Conservation (phyloP, 2,888 invertebrate genomes). For the Ptychoptera contaminata region DNA sequence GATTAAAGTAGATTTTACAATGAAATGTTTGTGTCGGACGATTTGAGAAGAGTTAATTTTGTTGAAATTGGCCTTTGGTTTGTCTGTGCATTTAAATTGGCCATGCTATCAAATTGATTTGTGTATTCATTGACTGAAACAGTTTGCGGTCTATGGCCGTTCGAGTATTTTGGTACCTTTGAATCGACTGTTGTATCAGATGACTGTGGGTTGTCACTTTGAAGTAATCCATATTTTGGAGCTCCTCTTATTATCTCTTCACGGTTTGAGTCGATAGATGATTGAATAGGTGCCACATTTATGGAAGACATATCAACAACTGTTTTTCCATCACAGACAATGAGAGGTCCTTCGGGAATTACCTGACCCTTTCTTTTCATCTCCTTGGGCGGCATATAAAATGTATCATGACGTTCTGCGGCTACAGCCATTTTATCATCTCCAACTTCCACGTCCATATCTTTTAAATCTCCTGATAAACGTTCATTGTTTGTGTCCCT, state of each 20-base stretch:
- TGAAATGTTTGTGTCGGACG: conserved; percentile 1
- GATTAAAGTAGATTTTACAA: background rate
- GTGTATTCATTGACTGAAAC: conserved; percentile 17
- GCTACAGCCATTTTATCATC: conserved; percentile 49
- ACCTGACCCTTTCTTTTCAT: conserved; percentile 21
- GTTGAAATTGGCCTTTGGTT: conserved; percentile 20
- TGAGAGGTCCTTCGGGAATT: conserved; percentile 41
- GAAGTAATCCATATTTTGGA: conserved; percentile 60
- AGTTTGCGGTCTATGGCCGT: conserved; percentile 18
- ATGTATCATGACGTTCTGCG: conserved; percentile 52
- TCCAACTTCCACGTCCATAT: conserved; percentile 28
- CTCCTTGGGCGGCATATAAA: conserved; percentile 54
- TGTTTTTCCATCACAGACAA: conserved; percentile 61
- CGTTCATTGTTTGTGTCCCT: conserved; percentile 28
- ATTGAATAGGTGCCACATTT: conserved; percentile 31
- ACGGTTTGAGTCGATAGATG: conserved; percentile 31
- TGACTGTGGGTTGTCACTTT: conserved; percentile 53
- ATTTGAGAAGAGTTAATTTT: conserved; percentile 24
- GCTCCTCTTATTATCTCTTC: conserved; percentile 43
- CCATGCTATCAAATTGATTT: conserved; percentile 12
- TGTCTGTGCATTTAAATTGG: conserved; percentile 8
- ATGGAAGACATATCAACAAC: conserved; percentile 48
- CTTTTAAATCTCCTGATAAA: conserved; percentile 17
- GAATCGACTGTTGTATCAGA: conserved; percentile 14
- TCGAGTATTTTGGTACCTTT: conserved; percentile 20